Conservation (phyloP, 2,797 vertebrate species). For the Lophotriccus pileatus region DNA sequence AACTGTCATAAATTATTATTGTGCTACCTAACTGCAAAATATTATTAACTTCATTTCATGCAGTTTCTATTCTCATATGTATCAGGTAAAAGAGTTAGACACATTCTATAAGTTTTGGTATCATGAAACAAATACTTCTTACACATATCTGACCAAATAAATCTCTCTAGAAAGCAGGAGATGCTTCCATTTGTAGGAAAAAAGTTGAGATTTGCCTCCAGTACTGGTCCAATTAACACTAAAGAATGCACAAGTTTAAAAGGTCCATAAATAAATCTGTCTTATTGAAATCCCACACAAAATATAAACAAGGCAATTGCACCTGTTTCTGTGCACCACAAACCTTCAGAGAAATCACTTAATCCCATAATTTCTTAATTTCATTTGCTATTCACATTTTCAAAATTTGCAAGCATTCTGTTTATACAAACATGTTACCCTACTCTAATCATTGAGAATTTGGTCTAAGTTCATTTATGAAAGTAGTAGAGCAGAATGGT, state of each 20-base stretch:
- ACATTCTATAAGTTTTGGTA: background rate
- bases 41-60: background rate
- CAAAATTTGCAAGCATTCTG: background rate
- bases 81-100: background rate
- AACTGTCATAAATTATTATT: background rate
- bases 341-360: background rate
- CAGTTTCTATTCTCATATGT: background rate
- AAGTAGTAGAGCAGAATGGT: background rate
- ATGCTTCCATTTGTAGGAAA: background rate
- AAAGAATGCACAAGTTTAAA: background rate
- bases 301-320: background rate
- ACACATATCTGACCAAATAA: background rate
- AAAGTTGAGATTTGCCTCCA: background rate
- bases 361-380: background rate
- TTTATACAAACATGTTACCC: background rate
- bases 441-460: background rate
- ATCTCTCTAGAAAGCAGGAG: background rate
- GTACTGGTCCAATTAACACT: background rate
- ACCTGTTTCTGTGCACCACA: background rate
- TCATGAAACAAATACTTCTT: background rate
- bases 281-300: background rate
- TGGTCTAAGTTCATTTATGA: background rate
- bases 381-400: background rate
- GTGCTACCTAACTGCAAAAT: background rate
- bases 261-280: background rate